These are phyloP conservation scores for Datnioides undecimradiatus DNA, from an alignment of 2,113 vertebrate genomes.

Conservation along the genomic window DNA sequence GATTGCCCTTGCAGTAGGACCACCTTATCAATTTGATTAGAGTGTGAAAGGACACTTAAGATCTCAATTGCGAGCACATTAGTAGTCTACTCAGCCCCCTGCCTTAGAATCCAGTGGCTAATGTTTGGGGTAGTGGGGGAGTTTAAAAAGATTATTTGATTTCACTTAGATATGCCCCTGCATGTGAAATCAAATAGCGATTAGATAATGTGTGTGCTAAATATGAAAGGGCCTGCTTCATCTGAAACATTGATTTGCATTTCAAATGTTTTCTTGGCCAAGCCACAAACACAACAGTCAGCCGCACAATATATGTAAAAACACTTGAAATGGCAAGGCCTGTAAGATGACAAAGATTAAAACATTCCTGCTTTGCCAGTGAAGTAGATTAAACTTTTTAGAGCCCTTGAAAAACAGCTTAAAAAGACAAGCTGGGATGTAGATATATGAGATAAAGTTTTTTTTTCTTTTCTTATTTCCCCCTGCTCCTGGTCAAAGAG, in stretches of 20 bases:
- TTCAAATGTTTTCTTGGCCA: constrained; percentile 57
- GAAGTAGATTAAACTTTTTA: constrained; percentile 43
- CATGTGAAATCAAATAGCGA: constrained; percentile 77
- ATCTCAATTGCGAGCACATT: constrained; percentile 78
- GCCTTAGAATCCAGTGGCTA: constrained; percentile 66
- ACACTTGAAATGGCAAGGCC: constrained; percentile 10
- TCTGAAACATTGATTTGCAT: constrained; percentile 73
- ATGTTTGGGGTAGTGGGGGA: constrained; percentile 71
- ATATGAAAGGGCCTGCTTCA: constrained; percentile 66
- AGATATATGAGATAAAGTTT: constrained; percentile 43
- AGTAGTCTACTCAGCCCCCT: constrained; percentile 71
- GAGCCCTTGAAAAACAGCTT: constrained; percentile 16
- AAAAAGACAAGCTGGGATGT: constrained; percentile 36
- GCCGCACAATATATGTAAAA: constrained; percentile 37
- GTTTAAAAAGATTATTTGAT: constrained; percentile 81
- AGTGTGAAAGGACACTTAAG: constrained; percentile 84
- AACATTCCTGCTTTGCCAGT: constrained; percentile 31
- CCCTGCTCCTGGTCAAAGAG: constrained; percentile 33
- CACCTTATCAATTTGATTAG: constrained; percentile 82
- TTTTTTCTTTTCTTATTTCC: constrained; percentile 21
- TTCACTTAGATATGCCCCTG: constrained; percentile 81
- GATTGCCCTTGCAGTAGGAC: constrained; percentile 76
- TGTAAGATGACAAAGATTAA: constrained; percentile 48
- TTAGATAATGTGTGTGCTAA: constrained; percentile 74
- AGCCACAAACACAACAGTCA: constrained; percentile 45